Base-by-base conservation (phyloP, 2,113 vertebrate species). In the Mirounga angustirostris region DNA sequence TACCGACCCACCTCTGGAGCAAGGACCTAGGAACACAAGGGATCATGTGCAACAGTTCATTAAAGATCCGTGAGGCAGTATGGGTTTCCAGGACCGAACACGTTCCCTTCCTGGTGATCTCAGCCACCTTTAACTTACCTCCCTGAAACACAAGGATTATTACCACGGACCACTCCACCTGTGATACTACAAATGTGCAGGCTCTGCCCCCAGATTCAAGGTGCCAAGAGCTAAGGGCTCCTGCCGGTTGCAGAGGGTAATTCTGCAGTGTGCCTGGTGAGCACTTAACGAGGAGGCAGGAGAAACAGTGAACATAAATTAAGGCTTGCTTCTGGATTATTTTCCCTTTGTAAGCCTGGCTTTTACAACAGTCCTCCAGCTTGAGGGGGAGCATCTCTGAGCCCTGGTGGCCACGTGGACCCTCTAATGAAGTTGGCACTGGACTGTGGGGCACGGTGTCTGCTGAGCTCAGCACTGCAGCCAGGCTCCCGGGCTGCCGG, bases 401-500 rank as follows among this genome's bases (percentile, higher is more conserved):
- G 93, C 92, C 61, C 24, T 5, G 18, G 80, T 1, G 12, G 26
- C 28, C 88, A 91, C 43, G n/a, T 11, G 50, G 80, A 82, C 21
- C 73, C 30, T 71, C 79, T 61, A 90, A 79, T 56, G 82, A 96
- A 97, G 40, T 0, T 9, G 19, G 96, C 88, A 54, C 74, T n/a
- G 1, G 4, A 50, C 82, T 97, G 81, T 2, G 2, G 8, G 71
- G 94, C 91, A 15, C 65, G 18, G 3, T 6, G 13, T 54, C 58
- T 98, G 97, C 96, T 96, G 97, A 98, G 95, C 80, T 97, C 83
- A 90, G 92, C 67, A 95, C 50, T 59, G 5, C 0, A 59, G 2
- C 5, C 7, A 4, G 5, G 18, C 26, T 89, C 56, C 71, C 65
- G 19, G 33, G 28, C 94, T 93, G 10, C 22, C 19, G 1, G 46